Conservation (phyloP, 1,140 invertebrate species). For the Magallana gigas region DNA sequence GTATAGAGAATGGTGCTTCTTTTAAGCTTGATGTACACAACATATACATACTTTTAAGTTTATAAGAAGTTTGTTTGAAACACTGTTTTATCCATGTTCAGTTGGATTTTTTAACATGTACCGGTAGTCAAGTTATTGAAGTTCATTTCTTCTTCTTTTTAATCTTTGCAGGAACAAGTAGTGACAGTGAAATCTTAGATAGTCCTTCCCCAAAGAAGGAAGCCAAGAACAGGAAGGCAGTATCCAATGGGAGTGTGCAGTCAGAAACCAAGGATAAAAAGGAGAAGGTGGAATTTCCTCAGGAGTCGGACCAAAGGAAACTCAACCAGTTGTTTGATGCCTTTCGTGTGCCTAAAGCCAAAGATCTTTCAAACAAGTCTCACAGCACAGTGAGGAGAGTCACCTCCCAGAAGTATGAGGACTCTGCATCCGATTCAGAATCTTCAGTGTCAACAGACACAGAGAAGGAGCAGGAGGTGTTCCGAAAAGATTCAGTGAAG, state of each 20-base stretch:
- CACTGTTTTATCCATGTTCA: too few relatives aligned
- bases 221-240: neutral
- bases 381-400: constrained; percentile 55
- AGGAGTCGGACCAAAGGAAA: constrained; percentile 58
- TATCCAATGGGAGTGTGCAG: constrained; percentile 14
- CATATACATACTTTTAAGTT: too few relatives aligned
- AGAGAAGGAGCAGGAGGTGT: neutral
- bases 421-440: constrained; percentile 54
- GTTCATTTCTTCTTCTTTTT: too few relatives aligned
- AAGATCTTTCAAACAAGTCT: constrained; percentile 32
- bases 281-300: constrained; percentile 56
- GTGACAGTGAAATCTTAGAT: constrained; percentile 23
- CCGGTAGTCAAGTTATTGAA: too few relatives aligned
- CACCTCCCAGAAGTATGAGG: constrained; percentile 55
- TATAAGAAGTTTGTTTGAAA: too few relatives aligned
- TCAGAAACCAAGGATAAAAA: neutral
- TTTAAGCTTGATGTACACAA: too few relatives aligned
- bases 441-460: constrained; percentile 46
- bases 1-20: too few relatives aligned
- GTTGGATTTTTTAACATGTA: too few relatives aligned
- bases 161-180: constrained; percentile 9
- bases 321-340: constrained; percentile 61
- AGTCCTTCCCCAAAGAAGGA: neutral
- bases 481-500: neutral
- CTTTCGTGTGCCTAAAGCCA: constrained; percentile 52